Evolutionary conservation across 1,140 invertebrate genomes (phyloP), one percentile per base, ranked within the genome.

Genomic region (Drosophila littoralis): DNA sequence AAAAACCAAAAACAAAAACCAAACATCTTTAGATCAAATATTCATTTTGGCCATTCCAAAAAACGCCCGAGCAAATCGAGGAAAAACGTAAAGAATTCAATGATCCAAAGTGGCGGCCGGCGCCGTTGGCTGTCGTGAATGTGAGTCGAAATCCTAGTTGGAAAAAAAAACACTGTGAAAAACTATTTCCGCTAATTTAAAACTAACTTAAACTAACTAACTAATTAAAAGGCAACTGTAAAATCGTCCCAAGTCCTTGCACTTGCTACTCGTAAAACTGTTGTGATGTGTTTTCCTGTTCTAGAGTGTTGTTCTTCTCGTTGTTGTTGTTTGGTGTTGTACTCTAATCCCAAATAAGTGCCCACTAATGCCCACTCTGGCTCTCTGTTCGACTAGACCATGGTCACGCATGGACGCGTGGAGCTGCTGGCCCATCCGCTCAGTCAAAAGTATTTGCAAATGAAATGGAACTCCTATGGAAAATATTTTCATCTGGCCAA

Each of bases 381-480:
- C 10, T 57, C 42, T 71, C 85, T 1, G 4, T 5, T 10, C 7
- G 8, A 17, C 15, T 83, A 97, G 96, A 96, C 96, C 35, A 97
- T 97, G 96, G 96, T 97, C 1, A 93, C 93, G 9, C 95, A 97
- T 89, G 96, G 96, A 10, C 93, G 96, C 69, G 96, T 97, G 1
- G 96, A 97, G 88, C 92, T 97, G 8, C 91, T 97, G 38, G 96
- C 96, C 36, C 96, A 97, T 93, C 96, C 96, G 1, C 90, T 97
- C 3, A 96, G 95, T 75, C 96, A 97, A 86, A 97, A 97, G 92
- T 97, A 97, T 91, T 92, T 97, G 33, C 95, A 97, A 92, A 97
- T 97, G 96, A 97, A 97, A 93, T 97, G 96, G 96, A 96, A 97
- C 89, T 95, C 96, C 0, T 97, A 97, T 89, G 96, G 96, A 60